Evolutionary conservation across 2,797 vertebrate species (phyloP), one percentile per base, ranked within the genome.

Genomic region (Oophaga sylvatica): DNA sequence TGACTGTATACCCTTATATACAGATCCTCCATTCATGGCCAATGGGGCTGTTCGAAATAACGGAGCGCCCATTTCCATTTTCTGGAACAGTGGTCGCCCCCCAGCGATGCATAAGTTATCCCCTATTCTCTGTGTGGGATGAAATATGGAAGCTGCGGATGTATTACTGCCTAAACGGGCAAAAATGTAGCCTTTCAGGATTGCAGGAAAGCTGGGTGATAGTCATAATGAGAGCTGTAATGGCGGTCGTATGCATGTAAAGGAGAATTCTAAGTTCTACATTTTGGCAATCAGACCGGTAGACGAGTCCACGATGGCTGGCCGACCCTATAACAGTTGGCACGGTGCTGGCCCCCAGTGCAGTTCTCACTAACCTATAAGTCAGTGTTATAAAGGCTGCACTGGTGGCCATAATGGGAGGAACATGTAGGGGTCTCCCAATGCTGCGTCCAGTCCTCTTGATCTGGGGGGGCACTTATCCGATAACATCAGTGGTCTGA

Each of bases 401-500:
- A 13, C 7, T 29, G 63, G 80, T 35, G n/a, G 59, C 53, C 1
- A 53, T 53, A 53, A 53, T 53, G 70, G 75, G 22, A 41, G 73
- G 87, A 80, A 57, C 12, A 16, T n/a, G 11, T n/a, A n/a, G n/a
- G 68, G 80, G 70, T 76, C 60, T n/a, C 31, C 75, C 20, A 22
- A 29, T 62, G 20, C 63, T 84, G 87, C 5, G 35, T 41, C 35
- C 35, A 41, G 35, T 5, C 35, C 35, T 41, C 35, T 41, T 41
- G 35, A 41, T 41, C 35, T 41, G 35, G 35, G 35, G 35, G 35
- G 35, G 35, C 35, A 41, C 35, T 41, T 41, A 41, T 41, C 35
- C 2, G 35, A 41, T 41, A 41, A 41, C 35, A 41, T 41, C 35
- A 41, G 35, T 5, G 3, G 35, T 62, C 29, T 9, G 76, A 19